phyloP scores from a whole-genome alignment of 2,797 vertebrate species.

The Erethizon dorsatum region DNA sequence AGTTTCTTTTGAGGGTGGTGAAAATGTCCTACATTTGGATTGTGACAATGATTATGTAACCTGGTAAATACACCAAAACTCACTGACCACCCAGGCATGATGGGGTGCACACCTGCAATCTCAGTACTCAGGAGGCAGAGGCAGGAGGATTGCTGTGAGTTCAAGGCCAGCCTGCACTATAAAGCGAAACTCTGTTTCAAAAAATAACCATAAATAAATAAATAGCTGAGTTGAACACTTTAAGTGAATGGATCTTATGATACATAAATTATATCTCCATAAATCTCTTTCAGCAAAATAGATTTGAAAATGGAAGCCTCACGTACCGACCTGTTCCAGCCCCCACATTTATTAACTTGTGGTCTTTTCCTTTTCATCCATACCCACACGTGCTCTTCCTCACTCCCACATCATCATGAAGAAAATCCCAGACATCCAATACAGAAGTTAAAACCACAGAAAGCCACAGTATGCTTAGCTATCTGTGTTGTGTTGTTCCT shows the following conservation, averaged over 20 bases:
- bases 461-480: not conserved
- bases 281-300: constrained; percentile 34
- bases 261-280: not conserved
- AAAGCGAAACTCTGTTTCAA: not conserved
- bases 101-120: not conserved
- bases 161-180: not conserved
- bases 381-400: not conserved
- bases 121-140: not conserved
- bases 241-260: not conserved
- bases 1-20: not conserved
- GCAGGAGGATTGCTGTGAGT: not conserved
- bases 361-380: not conserved
- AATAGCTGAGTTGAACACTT: not conserved
- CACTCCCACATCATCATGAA: not conserved
- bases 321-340: not conserved
- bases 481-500: not conserved
- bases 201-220: not conserved
- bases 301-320: not conserved
- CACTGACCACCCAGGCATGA: not conserved
- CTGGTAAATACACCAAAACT: not conserved
- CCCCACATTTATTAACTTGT: not conserved
- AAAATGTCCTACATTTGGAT: constrained; percentile 24
- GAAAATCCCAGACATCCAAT: not conserved
- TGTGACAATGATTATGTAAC: not conserved
- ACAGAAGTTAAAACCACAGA: constrained; percentile 2